Base-by-base conservation (phyloP, 2,888 invertebrate genomes). In the Lepidochrysops patricia region DNA sequence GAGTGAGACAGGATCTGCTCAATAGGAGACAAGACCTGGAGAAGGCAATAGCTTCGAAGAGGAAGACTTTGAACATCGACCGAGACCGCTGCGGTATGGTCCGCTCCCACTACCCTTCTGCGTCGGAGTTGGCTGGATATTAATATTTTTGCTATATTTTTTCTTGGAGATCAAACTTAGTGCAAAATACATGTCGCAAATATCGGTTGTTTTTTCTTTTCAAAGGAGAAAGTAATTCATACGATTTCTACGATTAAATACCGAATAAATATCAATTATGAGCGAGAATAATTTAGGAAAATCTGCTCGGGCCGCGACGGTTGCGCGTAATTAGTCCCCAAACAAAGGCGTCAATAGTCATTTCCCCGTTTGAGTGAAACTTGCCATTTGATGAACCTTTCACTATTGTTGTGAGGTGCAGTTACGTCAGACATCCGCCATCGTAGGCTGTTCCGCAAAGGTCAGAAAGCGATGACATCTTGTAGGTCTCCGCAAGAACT, bases 71-170 rank as follows among this genome's bases (percentile, higher is more conserved):
- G 62, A 92, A 91, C 69, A 92, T 94, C 64, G 94, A 94, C 69
- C 89, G 91, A 67, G 92, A 93, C 57, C 87, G 94, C 61, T 92
- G 92, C 66, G 91, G 91, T 56, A 88, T 91, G 74, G 84, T 94
- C 7, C 86, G 94, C 12, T 92, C 93, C 0, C 92, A 93, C 70
- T 95, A 93, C 76, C 94, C 95, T 0, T 92, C 94, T 0, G 91
- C 93, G 0, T 90, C 91, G 2, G 92, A 93, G 63, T 78, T 94
- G 58, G 91, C 93, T 61, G 94, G 94, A 26, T 82, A 89, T 68
- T 87, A n/a, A 43, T 43, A 3, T 1, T 13, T 43, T 43, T 43
- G 19, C 19, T 2, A 5, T 13, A 35, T 35, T 4, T 15, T 7
- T 15, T 1, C 7, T 15, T 19, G 15, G 9, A 19, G 19, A 5